Percentiles rank a stretch among this genome's conserved stretches.
Conservation (phyloP, 2,113 vertebrate species). For the Mormoops blainvillei region DNA sequence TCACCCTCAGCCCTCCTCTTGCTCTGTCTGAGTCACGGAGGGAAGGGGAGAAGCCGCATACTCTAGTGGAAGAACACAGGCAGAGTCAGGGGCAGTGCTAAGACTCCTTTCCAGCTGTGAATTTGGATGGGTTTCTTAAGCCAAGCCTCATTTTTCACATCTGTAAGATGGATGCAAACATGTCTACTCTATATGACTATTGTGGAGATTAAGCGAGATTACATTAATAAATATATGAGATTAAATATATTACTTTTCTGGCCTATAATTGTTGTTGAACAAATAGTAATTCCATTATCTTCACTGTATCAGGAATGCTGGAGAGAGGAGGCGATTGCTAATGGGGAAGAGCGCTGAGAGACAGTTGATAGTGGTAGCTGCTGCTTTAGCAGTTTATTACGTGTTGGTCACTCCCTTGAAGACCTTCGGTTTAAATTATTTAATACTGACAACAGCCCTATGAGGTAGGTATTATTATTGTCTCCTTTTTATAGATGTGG, state of each 20-base stretch:
- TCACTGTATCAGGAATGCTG: neutral
- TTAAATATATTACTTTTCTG: neutral
- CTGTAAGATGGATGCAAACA: neutral
- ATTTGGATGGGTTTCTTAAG: neutral
- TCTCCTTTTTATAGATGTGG: neutral
- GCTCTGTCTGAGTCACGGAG: neutral
- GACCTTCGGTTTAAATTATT: neutral
- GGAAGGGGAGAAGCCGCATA: neutral
- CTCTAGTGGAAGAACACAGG: neutral
- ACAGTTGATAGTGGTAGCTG: too few relatives aligned
- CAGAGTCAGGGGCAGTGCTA: neutral
- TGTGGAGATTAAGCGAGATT: neutral
- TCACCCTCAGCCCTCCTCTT: neutral
- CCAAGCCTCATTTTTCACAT: neutral
- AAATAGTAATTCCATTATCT: neutral
- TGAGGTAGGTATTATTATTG: too few relatives aligned
- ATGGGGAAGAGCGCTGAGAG: neutral
- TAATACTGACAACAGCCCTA: neutral
- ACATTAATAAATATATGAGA: neutral
- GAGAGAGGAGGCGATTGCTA: neutral
- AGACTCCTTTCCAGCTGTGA: neutral
- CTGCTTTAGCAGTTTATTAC: neutral
- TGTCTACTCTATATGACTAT: neutral
- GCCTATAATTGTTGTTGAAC: neutral
- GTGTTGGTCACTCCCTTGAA: neutral